These are phyloP conservation scores for Lepidochrysops patricia DNA, from an alignment of 2,888 invertebrate genomes.

Conservation along the genomic window DNA sequence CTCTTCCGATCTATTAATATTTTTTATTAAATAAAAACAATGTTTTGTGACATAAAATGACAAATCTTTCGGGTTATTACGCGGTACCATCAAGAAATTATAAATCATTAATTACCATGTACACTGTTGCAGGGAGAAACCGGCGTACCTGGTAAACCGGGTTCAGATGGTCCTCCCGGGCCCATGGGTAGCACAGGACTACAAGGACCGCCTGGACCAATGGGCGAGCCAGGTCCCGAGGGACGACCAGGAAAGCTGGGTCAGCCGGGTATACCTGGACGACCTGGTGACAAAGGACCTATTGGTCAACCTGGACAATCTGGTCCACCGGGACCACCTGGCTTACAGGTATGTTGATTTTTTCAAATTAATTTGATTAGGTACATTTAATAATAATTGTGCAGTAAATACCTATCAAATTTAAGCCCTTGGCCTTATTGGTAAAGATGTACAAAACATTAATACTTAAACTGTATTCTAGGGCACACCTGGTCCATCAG, in stretches of 20 bases:
- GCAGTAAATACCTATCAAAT: too few relatives aligned
- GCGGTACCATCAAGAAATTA: too few relatives aligned
- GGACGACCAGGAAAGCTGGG: constrained; percentile 81
- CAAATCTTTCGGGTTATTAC: too few relatives aligned
- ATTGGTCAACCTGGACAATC: constrained; percentile 77
- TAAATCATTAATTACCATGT: too few relatives aligned
- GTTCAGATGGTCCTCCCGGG: constrained; percentile 82
- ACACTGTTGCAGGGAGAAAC: constrained; percentile 77
- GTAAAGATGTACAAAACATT: not conserved
- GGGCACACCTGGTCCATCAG: constrained; percentile 79
- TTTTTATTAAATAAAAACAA: too few relatives aligned
- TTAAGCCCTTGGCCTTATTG: too few relatives aligned
- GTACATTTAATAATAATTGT: too few relatives aligned
- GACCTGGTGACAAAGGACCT: constrained; percentile 86
- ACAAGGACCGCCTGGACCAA: constrained; percentile 78
- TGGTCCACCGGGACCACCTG: constrained; percentile 79
- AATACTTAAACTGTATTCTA: constrained; percentile 32
- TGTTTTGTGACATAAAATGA: too few relatives aligned
- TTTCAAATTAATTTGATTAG: too few relatives aligned
- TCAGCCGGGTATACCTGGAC: constrained; percentile 80
- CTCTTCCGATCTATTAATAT: too few relatives aligned
- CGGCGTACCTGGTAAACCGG: constrained; percentile 82
- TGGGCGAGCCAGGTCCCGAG: constrained; percentile 75
- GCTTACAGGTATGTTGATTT: constrained; percentile 76
- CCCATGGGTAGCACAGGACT: constrained; percentile 78